phyloP scores from a whole-genome alignment of 2,113 vertebrate genomes.

The Sylvilagus bachmani region DNA sequence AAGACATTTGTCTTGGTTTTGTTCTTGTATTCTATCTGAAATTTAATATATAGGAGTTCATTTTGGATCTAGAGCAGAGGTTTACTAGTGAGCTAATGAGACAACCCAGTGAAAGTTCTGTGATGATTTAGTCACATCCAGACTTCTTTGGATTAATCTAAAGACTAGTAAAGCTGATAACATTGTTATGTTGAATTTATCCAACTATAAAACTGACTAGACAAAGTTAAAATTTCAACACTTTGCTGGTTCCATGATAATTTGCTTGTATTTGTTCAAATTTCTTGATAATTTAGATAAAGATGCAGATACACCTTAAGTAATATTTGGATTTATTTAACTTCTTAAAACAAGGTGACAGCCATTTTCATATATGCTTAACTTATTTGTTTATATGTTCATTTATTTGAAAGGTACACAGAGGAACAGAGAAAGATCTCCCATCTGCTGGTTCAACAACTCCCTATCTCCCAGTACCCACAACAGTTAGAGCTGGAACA shows the following conservation, averaged over 20 bases:
- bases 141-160: background rate
- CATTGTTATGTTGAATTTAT: background rate
- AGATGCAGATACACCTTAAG: background rate
- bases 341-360: constrained; percentile 47
- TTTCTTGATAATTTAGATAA: constrained; percentile 56
- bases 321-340: constrained; percentile 46
- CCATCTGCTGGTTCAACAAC: no score
- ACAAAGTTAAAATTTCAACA: constrained; percentile 27
- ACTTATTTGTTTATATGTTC: background rate
- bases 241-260: constrained; percentile 9
- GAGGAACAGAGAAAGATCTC: no score
- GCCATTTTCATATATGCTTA: background rate
- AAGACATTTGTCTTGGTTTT: constrained; percentile 38
- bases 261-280: background rate
- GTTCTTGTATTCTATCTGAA: constrained; percentile 41
- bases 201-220: background rate
- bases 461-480: no score
- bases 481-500: no score
- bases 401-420: no score
- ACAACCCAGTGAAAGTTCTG: background rate
- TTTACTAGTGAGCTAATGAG: constrained; percentile 22
- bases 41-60: constrained; percentile 35
- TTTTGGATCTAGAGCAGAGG: constrained; percentile 10
- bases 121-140: background rate
- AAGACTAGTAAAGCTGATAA: background rate